These are phyloP conservation scores for Arizona elegans DNA, from an alignment of 2,113 vertebrate species.

Conservation along the genomic window DNA sequence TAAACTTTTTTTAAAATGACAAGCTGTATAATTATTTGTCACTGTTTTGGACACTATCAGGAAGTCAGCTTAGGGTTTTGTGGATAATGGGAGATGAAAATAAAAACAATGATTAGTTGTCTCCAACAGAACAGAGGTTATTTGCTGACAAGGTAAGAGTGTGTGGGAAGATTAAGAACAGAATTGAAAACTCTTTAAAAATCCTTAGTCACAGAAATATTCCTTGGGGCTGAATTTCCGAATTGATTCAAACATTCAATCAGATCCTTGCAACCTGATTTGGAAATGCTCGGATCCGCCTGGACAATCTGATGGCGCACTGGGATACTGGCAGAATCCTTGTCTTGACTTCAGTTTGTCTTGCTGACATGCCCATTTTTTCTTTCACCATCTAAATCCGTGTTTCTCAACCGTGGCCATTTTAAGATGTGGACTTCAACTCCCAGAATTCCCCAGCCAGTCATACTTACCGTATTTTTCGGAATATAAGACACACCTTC, in stretches of 20 bases:
- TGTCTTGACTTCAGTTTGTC: not conserved
- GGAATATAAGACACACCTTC: too few species aligned
- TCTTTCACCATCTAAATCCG: not conserved
- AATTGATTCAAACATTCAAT: not conserved
- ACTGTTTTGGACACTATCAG: not conserved
- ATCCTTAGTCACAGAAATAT: not conserved
- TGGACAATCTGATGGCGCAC: not conserved
- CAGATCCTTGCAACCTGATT: not conserved
- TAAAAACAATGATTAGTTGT: not conserved
- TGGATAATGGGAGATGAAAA: not conserved
- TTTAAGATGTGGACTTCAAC: not conserved
- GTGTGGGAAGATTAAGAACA: not conserved
- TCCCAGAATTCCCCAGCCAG: not conserved
- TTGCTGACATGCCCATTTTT: not conserved
- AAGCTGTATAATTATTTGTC: not conserved
- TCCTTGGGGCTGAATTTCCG: not conserved
- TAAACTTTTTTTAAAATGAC: not conserved
- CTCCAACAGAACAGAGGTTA: not conserved
- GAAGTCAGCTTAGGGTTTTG: not conserved
- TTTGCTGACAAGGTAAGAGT: not conserved
- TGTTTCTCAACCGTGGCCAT: not conserved
- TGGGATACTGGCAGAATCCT: not conserved
- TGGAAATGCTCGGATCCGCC: not conserved
- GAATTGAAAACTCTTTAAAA: not conserved
- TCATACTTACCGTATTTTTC: too few species aligned